These are phyloP conservation scores for Himalopsyche anomala DNA, from an alignment of 2,888 invertebrate genomes.

Conservation along the genomic window DNA sequence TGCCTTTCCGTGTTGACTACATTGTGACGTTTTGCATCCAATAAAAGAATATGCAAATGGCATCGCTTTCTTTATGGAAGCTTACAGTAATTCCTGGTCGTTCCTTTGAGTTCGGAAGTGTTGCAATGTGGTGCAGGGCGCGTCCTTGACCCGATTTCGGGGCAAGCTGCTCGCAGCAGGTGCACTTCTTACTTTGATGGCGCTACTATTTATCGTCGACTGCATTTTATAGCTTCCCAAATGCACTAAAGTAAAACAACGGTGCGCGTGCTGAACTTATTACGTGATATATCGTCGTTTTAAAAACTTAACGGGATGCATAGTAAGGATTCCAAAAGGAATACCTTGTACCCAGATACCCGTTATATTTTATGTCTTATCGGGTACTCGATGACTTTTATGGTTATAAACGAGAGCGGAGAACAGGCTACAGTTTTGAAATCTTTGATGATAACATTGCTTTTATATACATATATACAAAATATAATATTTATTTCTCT, in stretches of 20 bases:
- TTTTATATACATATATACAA: no score
- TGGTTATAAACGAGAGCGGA: no score
- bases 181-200: neutral
- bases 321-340: no score
- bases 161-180: neutral
- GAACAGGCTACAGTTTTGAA: no score
- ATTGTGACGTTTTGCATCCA: neutral
- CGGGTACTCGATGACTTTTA: no score
- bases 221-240: slow-evolving; percentile 29
- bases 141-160: slow-evolving; percentile 1
- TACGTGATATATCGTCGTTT: no score
- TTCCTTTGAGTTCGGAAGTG: neutral
- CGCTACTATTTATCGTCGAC: neutral
- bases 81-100: neutral
- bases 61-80: neutral
- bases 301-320: no score
- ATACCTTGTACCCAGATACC: no score
- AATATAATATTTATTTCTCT: no score
- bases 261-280: neutral
- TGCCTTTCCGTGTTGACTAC: no score
- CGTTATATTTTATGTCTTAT: no score
- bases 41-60: slow-evolving; percentile 22
- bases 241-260: neutral
- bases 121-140: neutral
- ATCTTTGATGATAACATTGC: no score